Base-by-base conservation (phyloP, 2,113 vertebrate species). In the Hippocampus guttulatus region DNA sequence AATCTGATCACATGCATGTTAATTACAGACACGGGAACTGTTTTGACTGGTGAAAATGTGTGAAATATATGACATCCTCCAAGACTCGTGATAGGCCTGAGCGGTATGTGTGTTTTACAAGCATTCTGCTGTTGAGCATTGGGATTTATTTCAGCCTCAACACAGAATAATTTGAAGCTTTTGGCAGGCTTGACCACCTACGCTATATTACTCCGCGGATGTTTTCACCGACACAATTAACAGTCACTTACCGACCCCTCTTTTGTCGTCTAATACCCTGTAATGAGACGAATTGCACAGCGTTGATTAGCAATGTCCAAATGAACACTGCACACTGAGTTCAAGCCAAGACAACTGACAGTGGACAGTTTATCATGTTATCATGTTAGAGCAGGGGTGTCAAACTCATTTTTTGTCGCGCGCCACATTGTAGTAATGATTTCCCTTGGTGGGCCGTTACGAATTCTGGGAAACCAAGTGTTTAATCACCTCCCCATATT, bases 221-320 rank as follows among this genome's bases (percentile, higher is more conserved):
- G 49, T 18, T 67, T 67, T 77, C 58, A 61, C 8, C 64, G 41
- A 60, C 21, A 57, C 27, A 65, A 70, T 71, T 27, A 77, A 63
- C 43, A 69, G n/a, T 73, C 72, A 68, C 45, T 18, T 52, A 71
- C 66, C 57, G 67, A 40, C 4, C 49, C 21, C 60, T 33, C 33
- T 41, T 16, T 27, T 33, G 55, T 12, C 57, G 23, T 71, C 65
- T 66, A 65, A 73, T 54, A 75, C 38, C n/a, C 55, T 70, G 4
- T 4, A 69, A 80, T 75, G 68, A 74, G 38, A 67, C 67, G 55
- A 70, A 76, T 49, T 54, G 45, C 52, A 52, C 41, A 69, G 58
- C 33, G 30, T 10, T 62, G 58, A 74, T 77, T 65, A 68, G 54
- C 64, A 10, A 73, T 49, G 68, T 75, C 64, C 78, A 78, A 65